These are phyloP conservation scores for Pseudochaenichthys georgianus DNA, from an alignment of 2,797 vertebrate species.

Conservation along the genomic window DNA sequence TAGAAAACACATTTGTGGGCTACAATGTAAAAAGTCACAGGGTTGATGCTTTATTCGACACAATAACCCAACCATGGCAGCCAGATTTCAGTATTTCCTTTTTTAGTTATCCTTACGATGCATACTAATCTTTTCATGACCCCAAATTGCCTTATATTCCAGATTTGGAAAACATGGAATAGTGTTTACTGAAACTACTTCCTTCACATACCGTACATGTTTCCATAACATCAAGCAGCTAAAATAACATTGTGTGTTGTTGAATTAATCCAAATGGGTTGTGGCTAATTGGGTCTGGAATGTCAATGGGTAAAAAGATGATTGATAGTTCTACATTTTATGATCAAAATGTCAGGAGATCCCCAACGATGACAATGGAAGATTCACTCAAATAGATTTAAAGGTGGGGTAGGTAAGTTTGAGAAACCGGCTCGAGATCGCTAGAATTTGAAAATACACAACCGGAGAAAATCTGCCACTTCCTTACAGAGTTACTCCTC, in stretches of 20 bases:
- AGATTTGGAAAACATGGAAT: not conserved
- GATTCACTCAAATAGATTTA: not conserved
- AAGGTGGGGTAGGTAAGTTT: no score
- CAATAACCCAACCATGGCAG: not conserved
- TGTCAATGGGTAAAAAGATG: constrained; percentile 16
- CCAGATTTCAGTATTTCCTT: no score
- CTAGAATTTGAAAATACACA: no score
- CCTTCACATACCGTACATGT: not conserved
- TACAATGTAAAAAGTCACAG: constrained; percentile 24
- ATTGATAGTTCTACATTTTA: not conserved
- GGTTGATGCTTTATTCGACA: constrained; percentile 17
- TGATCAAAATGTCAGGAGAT: constrained; percentile 7
- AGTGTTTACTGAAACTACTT: not conserved
- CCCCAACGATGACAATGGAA: not conserved
- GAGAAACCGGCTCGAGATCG: no score
- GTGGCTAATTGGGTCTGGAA: not conserved
- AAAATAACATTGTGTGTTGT: constrained; percentile 30
- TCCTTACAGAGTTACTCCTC: no score
- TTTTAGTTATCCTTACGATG: not conserved
- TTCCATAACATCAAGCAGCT: constrained; percentile 43
- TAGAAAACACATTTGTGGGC: not conserved
- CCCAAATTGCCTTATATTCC: not conserved
- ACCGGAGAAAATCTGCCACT: no score
- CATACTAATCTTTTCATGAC: constrained; percentile 12
- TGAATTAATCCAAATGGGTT: constrained; percentile 12